Evolutionary conservation across 2,113 vertebrate genomes (phyloP), one percentile per base, ranked within the genome.

Genomic region (Podarcis raffonei): DNA sequence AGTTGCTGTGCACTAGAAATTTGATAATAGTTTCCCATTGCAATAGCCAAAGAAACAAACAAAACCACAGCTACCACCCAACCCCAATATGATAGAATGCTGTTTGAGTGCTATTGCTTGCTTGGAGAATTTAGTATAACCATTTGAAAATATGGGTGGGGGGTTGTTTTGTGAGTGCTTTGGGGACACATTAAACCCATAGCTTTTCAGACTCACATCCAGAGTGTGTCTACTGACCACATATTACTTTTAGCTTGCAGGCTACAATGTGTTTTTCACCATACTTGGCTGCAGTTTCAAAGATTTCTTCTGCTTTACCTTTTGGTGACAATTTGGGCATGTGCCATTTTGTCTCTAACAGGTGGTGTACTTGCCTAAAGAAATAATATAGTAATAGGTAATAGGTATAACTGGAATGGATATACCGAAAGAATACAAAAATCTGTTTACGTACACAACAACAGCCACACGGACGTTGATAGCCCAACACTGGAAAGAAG

Each of bases 241-340:
- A 11, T 30, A 6, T 16, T 57, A 35, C 18, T 71, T 79, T 84
- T 88, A 53, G n/a, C 91, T 74, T 62, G 27, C 7, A 5, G 86
- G 87, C 22, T 85, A 4, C 86, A 84, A 37, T 53, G 87, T 53
- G 12, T 0, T 77, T 94, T 89, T n/a, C 85, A 80, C 65, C n/a
- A 27, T 83, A 69, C 37, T 94, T 89, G 88, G 59, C 62, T 65
- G 71, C 59, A 35, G 83, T 84, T 23, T 3, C 85, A 86, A 74
- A 89, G 30, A 13, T n/a, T 88, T 89, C 62, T 86, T 89, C 62
- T 86, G 53, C 66, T 39, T 71, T 81, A 86, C 79, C 88, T 92
- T 90, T 92, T 84, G 85, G 81, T 71, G 48, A 12, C 23, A 89
- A 91, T 93, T 88, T 91, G 53, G 32, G 59, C 25, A 1, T 86